Conservation (phyloP, 2,113 vertebrate genomes). For the Mesocricetus auratus region DNA sequence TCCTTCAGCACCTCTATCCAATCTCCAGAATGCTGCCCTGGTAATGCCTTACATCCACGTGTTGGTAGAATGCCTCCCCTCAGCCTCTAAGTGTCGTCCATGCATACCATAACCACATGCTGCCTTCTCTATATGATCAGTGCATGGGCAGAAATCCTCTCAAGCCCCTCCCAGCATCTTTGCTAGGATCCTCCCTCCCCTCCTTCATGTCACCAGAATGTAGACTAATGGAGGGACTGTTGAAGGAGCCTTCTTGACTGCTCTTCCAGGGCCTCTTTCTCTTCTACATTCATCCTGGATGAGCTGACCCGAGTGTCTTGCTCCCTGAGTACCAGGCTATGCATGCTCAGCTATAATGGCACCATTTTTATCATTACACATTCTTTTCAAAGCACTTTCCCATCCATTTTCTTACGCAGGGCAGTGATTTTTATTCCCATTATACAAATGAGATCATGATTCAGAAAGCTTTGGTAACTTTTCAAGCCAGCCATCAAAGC, state of each 20-base stretch:
- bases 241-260: not conserved
- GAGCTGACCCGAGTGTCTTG: not conserved
- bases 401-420: not conserved
- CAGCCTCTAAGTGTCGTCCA: not conserved
- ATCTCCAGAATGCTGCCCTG: not conserved
- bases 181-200: rapidly evolving
- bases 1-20: not conserved
- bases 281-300: not conserved
- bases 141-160: rapidly evolving
- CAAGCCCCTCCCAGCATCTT: not conserved
- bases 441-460: not conserved
- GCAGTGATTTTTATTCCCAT: not conserved
- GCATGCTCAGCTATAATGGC: not conserved
- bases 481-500: not conserved
- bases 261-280: rapidly evolving
- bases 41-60: not conserved
- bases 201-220: rapidly evolving
- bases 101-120: not conserved
- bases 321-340: too few relatives aligned
- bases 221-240: not conserved
- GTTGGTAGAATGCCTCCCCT: not conserved
- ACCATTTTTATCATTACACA: not conserved
- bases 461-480: not conserved
- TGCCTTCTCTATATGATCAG: not conserved
- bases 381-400: not conserved